Conservation (phyloP, 2,888 invertebrate species). For the Geophilus truncorum region DNA sequence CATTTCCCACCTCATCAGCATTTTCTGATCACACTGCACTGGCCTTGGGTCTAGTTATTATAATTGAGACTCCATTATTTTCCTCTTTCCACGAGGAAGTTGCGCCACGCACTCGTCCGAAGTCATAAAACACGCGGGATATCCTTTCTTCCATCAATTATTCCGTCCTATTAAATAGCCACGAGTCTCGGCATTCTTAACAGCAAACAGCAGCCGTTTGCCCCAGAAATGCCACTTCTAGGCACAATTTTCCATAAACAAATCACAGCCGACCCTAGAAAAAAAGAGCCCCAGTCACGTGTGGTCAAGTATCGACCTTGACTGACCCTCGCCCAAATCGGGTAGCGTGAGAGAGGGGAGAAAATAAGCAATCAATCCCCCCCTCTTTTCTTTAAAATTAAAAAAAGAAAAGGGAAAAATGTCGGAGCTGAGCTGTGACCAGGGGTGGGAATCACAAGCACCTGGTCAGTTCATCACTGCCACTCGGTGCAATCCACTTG, state of each 20-base stretch:
- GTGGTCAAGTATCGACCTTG: conserved; percentile 1
- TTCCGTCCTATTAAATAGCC: conserved; percentile 8
- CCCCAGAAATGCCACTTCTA: neutral
- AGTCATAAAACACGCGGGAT: conserved; percentile 6
- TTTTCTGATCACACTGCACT: neutral
- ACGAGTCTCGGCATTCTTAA: neutral
- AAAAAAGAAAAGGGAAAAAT: neutral
- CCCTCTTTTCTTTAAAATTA: neutral
- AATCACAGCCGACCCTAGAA: neutral
- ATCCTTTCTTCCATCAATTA: conserved; percentile 16
- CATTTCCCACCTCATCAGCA: conserved; percentile 3
- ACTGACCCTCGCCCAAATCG: neutral
- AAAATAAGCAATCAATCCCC: neutral
- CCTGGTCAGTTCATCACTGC: conserved; percentile 16
- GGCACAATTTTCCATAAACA: neutral
- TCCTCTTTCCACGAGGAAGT: conserved; percentile 1
- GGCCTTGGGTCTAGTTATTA: neutral
- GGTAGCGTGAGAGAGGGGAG: neutral
- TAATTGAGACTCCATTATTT: neutral
- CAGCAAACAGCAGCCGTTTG: neutral
- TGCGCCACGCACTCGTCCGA: neutral
- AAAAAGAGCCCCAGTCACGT: neutral
- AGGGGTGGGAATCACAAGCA: neutral
- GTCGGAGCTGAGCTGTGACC: neutral
- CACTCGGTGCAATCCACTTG: conserved; percentile 12